Conservation (phyloP, 1,140 invertebrate genomes). For the Plodia interpunctella region DNA sequence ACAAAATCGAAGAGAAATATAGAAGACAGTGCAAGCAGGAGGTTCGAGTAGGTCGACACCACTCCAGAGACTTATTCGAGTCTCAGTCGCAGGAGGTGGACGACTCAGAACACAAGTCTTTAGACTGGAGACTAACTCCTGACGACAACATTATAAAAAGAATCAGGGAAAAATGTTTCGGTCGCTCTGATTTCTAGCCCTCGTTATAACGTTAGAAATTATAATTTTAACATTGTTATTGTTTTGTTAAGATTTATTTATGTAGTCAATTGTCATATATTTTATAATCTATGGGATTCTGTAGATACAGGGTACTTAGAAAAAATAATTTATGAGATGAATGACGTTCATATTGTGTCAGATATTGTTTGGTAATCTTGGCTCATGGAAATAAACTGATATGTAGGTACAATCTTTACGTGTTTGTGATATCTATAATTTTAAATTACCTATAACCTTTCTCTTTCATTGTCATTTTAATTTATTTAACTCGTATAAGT, state of each 20-base stretch:
- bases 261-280: slow-evolving; percentile 21
- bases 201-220: slow-evolving; percentile 14
- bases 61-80: slow-evolving; percentile 63
- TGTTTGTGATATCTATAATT: not conserved
- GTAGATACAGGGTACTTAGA: slow-evolving; percentile 54
- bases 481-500: slow-evolving; percentile 15
- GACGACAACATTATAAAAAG: slow-evolving; percentile 52
- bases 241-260: slow-evolving; percentile 30
- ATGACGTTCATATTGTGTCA: not conserved
- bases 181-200: slow-evolving; percentile 45
- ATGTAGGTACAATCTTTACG: not conserved
- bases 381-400: slow-evolving; percentile 1
- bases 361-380: not conserved
- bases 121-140: slow-evolving; percentile 54
- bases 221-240: slow-evolving; percentile 23
- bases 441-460: not conserved
- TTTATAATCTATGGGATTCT: slow-evolving; percentile 36
- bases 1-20: slow-evolving; percentile 21
- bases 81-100: slow-evolving; percentile 57
- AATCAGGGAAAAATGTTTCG: slow-evolving; percentile 56
- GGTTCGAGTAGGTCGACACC: slow-evolving; percentile 27
- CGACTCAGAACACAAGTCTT: slow-evolving; percentile 33
- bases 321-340: slow-evolving; percentile 15
- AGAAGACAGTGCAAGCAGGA: slow-evolving; percentile 33
- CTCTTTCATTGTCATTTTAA: too few relatives aligned